Base-by-base conservation (phyloP, 1,140 invertebrate genomes). In the Archivesica marissinica region DNA sequence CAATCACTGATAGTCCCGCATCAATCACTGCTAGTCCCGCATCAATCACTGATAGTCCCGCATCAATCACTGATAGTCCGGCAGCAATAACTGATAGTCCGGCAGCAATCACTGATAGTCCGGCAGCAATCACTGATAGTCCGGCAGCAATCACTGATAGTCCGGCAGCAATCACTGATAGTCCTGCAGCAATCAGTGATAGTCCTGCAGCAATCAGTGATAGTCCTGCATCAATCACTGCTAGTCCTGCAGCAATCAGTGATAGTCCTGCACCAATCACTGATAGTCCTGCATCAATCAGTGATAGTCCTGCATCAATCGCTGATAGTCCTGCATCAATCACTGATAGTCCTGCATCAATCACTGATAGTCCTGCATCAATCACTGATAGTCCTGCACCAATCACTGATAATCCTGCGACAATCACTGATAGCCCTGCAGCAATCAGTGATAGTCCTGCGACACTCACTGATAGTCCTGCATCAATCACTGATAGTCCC, bases 401-500 rank as follows among this genome's bases (percentile, higher is more conserved):
- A n/a, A n/a, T n/a, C n/a, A n/a, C n/a, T n/a, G n/a, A n/a, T n/a
- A n/a, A n/a, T n/a, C n/a, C n/a, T n/a, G n/a, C n/a, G n/a, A n/a
- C n/a, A n/a, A n/a, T n/a, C n/a, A n/a, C n/a, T n/a, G n/a, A n/a
- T n/a, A n/a, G n/a, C n/a, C n/a, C n/a, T n/a, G n/a, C n/a, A n/a
- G n/a, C n/a, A n/a, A 74, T 30, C 35, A 68, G 59, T 80, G 28
- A 33, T 38, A 66, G 20, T 80, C 35, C 77, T 66, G 44, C 77
- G 66, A 41, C 77, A 25, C 4, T 23, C 52, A 33, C 54, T 39
- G 23, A 59, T 80, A 9, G 59, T 68, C 20, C 77, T 68, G 20
- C 77, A 39, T 41, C 77, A 68, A 38, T 61, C 30, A 52, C 38
- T 74, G 23, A 30, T 82, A 47, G 66, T 80, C 38, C 59, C 25